Percentiles rank a stretch among this genome's conserved stretches.
Evolutionary conservation across 2,888 invertebrate species (phyloP).

Genomic region (Xiphydria camelus): DNA sequence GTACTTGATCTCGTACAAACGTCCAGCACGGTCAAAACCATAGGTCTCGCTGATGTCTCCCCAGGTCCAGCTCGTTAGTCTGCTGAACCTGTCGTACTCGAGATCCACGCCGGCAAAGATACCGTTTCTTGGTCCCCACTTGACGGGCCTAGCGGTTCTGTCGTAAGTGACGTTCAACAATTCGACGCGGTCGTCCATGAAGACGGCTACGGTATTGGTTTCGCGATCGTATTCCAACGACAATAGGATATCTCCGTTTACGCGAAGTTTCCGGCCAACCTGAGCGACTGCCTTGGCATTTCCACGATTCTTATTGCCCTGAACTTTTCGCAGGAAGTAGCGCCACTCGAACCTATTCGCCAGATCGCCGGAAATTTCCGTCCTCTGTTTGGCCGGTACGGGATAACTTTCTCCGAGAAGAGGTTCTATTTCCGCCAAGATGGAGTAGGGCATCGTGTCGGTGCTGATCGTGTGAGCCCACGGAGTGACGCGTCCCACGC

Average conservation of each 20-base stretch:
- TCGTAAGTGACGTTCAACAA: conserved; percentile 86
- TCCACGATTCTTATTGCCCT: conserved; percentile 59
- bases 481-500: conserved; percentile 77
- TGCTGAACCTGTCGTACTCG: conserved; percentile 89
- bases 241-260: conserved; percentile 89
- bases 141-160: conserved; percentile 79
- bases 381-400: conserved; percentile 86
- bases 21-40: conserved; percentile 86
- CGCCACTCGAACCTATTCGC: conserved; percentile 96
- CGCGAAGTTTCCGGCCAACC: conserved; percentile 81
- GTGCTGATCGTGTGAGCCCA: conserved; percentile 89
- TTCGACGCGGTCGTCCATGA: conserved; percentile 85
- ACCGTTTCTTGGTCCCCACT: conserved; percentile 83
- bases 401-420: conserved; percentile 89
- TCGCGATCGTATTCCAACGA: conserved; percentile 91
- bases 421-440: conserved; percentile 85
- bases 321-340: conserved; percentile 81
- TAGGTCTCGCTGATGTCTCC: conserved; percentile 89
- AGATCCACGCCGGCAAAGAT: conserved; percentile 88
- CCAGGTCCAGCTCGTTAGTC: conserved; percentile 90
- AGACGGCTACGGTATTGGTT: conserved; percentile 81
- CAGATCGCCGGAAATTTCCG: conserved; percentile 86
- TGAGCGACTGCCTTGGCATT: conserved; percentile 74
- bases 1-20: conserved; percentile 87
- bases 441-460: conserved; percentile 88